Evolutionary conservation across 2,797 vertebrate genomes (phyloP).

Genomic region (Anomalospiza imberbis): DNA sequence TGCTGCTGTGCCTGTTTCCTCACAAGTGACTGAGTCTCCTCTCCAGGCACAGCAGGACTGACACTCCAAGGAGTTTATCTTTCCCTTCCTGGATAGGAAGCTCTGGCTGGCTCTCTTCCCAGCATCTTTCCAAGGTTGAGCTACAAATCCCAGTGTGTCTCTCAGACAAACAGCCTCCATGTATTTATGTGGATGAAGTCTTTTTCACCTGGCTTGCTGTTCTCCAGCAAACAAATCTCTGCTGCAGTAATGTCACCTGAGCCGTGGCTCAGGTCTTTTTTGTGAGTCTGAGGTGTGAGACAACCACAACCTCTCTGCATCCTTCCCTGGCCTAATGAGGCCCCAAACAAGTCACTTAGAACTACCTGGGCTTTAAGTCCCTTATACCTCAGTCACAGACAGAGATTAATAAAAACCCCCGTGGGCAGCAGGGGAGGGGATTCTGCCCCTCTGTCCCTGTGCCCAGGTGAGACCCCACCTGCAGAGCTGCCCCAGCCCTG

Average conservation of each 20-base stretch:
- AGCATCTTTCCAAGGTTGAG: not conserved
- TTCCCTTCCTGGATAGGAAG: not conserved
- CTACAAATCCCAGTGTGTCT: not conserved
- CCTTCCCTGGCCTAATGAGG: not conserved
- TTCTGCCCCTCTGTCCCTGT: not conserved
- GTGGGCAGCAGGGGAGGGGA: not conserved
- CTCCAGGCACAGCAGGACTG: not conserved
- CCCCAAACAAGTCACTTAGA: not conserved
- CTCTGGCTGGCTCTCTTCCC: not conserved
- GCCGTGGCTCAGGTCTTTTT: not conserved
- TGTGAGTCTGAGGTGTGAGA: not conserved
- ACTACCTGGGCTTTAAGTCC: not conserved
- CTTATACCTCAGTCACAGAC: not conserved
- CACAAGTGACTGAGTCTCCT: not conserved
- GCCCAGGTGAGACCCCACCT: not conserved
- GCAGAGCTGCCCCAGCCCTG: not conserved
- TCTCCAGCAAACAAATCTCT: not conserved
- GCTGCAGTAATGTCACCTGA: not conserved
- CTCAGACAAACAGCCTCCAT: too few species aligned
- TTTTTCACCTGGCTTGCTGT: not conserved
- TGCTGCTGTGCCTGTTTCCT: not conserved
- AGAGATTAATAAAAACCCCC: not conserved
- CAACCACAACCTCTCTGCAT: not conserved
- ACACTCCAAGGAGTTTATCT: not conserved
- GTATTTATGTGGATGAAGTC: not conserved